Base-by-base conservation (phyloP, 2,113 vertebrate species). In the Lasiurus cinereus region DNA sequence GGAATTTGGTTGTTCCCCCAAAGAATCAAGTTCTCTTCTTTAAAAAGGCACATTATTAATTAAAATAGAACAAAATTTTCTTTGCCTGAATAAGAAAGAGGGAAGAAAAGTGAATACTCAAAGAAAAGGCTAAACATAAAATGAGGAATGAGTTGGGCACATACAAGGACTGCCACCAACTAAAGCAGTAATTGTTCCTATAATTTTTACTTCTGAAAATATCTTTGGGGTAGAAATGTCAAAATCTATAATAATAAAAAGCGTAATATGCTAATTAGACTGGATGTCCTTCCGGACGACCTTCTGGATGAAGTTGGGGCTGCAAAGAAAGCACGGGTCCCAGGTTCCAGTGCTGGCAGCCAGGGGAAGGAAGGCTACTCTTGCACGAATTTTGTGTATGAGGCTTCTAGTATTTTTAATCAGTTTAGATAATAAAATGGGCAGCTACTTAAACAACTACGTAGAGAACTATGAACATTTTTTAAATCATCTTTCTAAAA, bases 401-500 rank as follows among this genome's bases (percentile, higher is more conserved):
- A 22, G 59, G 59, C 59, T 27, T 62, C 59, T 62, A 62, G 59
- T 62, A 36, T 50, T 82, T 90, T 69, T 33, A 36, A 76, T 33
- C 67, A 76, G 8, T 92, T 79, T 67, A 62, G 19, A 70, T 74
- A 46, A 88, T 48, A 70, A 93, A 93, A 90, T 21, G 27, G 48
- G 33, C 54, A 92, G 13, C 31, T 66, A 16, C 77, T 73, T 80
- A 91, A 95, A 89, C 43, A 92, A 78, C 5, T 74, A 39, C 39
- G 5, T 80, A 69, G 24, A 96, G 46, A 43, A 7, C 3, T 78
- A 29, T 31, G 66, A 80, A 80, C 46, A 80, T 69, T 93, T 97
- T 77, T 78, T 6, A 83, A 95, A 43, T 88, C 24, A 74, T 74
- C 39, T 94, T 96, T 93, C 77, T 84, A 59, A 90, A 95, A 90